Evolutionary conservation across 2,797 vertebrate genomes (phyloP).

Genomic region (Gorsachius magnificus): DNA sequence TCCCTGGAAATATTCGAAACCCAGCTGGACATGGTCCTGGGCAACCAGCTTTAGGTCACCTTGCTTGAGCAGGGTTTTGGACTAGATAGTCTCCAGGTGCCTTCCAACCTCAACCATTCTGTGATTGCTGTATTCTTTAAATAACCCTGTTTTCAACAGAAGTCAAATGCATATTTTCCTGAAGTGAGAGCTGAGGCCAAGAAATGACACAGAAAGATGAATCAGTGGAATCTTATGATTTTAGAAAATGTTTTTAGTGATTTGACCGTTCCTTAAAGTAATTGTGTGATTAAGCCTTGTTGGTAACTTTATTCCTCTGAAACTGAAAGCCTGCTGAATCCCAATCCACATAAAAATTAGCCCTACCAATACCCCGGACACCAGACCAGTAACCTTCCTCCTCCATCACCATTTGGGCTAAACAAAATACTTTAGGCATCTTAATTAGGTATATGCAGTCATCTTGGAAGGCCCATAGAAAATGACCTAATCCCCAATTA

Average conservation of each 20-base stretch:
- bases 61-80: background rate
- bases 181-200: background rate
- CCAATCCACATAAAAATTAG: background rate
- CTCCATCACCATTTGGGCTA: background rate
- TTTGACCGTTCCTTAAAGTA: slow-evolving; percentile 6
- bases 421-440: slow-evolving; percentile 17
- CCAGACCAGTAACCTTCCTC: slow-evolving; percentile 23
- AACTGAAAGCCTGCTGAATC: background rate
- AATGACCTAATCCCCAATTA: slow-evolving; percentile 41
- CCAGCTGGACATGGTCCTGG: background rate
- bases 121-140: background rate
- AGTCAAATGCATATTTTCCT: background rate
- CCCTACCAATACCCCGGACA: background rate
- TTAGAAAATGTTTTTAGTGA: background rate
- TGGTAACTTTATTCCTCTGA: background rate
- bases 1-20: background rate
- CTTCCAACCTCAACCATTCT: background rate
- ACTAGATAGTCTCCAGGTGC: background rate
- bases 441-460: slow-evolving; percentile 23
- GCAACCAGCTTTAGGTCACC: background rate
- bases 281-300: background rate
- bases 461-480: slow-evolving; percentile 42
- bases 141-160: background rate
- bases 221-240: slow-evolving; percentile 29
- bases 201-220: slow-evolving; percentile 37